Base-by-base conservation (phyloP, 1,140 invertebrate species). In the Drosophila aff. region DNA sequence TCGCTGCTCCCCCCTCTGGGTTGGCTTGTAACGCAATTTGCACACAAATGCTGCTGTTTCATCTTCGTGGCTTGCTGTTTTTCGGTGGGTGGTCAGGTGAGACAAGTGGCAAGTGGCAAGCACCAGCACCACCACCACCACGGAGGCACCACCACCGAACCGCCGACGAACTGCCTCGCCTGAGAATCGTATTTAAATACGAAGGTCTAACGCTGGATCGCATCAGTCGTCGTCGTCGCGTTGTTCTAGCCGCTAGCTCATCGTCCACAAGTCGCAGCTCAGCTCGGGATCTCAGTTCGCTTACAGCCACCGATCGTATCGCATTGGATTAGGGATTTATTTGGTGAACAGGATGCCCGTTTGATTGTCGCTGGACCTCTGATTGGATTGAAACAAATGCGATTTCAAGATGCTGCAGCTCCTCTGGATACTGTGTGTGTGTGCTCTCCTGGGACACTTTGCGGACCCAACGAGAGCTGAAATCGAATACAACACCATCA, bases 401-500 rank as follows among this genome's bases (percentile, higher is more conserved):
- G 40, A 69, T 68, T 71, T 68, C 49, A 63, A 81, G 75, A 90
- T 90, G 85, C 44, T 57, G 60, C 81, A 52, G 31, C 13, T 57
- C 40, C 28, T 76, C 8, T 72, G 67, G 53, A 28, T 80, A 33
- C 46, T 69, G n/a, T 33, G 23, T 33, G 8, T 10, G 31, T 64
- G 81, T 50, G 71, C 62, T 40, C 18, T 76, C 11, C 18, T 85
- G 57, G 85, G 74, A 28, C 59, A 69, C n/a, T 44, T 76, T 38
- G 49, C 10, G 21, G 28, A 57, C 46, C 63, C 79, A 49, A 76
- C 78, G 41, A 64, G 57, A 47, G 85, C 75, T 18, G 91, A 92
- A 47, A 92, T 92, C 59, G 94, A 94, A 43, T 94, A 94, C 71
- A 95, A 94, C 64, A 94, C 87, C 57, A 94, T 95, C 15, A 94